Conservation (phyloP, 35 echinoderm and acorn worm species). For the Stichopus chloronotus region DNA sequence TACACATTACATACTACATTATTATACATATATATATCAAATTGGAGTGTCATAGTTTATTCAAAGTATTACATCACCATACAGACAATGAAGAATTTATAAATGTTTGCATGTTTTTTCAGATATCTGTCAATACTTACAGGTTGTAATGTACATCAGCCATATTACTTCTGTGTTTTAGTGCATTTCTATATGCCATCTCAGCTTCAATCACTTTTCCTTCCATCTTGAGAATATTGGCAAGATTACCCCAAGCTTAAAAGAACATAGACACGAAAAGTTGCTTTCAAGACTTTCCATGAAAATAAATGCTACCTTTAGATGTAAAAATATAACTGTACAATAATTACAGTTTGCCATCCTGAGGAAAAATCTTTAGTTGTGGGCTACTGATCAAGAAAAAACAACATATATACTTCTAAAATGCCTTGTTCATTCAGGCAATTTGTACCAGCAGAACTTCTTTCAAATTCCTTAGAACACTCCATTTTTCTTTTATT, state of each 20-base stretch:
- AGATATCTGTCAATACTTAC: conserved; percentile 65
- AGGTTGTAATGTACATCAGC: conserved; percentile 98
- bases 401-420: too few species aligned
- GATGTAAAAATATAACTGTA: neutral
- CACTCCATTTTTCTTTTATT: too few species aligned
- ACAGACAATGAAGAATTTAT: too few species aligned
- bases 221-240: conserved; percentile 88
- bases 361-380: neutral
- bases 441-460: too few species aligned
- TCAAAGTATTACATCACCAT: too few species aligned
- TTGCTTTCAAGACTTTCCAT: neutral
- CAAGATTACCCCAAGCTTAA: conserved; percentile 91
- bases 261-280: neutral
- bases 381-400: too few species aligned
- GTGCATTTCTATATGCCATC: conserved; percentile 85
- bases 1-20: too few species aligned
- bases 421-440: too few species aligned
- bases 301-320: neutral
- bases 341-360: neutral
- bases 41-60: too few species aligned
- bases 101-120: too few species aligned
- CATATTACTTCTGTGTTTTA: conserved; percentile 90
- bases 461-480: too few species aligned
- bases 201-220: conserved; percentile 84
- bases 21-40: too few species aligned